Conservation (phyloP, 2,888 invertebrate genomes). For the Liodrosophila aerea region DNA sequence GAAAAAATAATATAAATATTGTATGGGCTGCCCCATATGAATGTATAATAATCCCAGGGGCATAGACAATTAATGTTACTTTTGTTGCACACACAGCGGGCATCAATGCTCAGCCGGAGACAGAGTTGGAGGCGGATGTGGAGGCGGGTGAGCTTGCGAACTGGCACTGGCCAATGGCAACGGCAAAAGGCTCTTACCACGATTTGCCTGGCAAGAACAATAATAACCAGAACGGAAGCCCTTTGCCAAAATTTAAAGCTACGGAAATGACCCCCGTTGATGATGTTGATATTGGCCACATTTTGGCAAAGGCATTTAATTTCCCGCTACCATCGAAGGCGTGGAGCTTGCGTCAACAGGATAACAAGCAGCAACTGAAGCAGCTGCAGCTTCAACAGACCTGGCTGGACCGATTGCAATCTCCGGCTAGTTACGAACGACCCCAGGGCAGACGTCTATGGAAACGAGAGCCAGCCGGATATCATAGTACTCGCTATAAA, state of each 20-base stretch:
- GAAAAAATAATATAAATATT: constrained; percentile 7
- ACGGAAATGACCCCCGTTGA: constrained; percentile 49
- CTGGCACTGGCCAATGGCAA: constrained; percentile 37
- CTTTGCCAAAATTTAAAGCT: constrained; percentile 50
- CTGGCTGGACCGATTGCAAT: constrained; percentile 52
- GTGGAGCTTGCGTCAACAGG: constrained; percentile 32
- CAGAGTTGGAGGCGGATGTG: constrained; percentile 2
- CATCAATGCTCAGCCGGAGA: constrained; percentile 34
- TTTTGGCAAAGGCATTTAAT: constrained; percentile 31
- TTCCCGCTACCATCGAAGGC: constrained; percentile 47
- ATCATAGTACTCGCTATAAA: constrained; percentile 44
- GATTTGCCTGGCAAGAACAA: no score
- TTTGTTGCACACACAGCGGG: background rate
- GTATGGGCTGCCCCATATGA: background rate
- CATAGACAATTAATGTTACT: constrained; percentile 37
- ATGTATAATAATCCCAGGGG: constrained; percentile 31
- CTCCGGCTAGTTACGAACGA: constrained; percentile 47
- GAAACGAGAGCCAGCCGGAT: constrained; percentile 59
- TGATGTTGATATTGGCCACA: background rate
- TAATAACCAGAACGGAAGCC: constrained; percentile 52
- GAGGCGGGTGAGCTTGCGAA: background rate
- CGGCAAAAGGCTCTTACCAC: constrained; percentile 17
- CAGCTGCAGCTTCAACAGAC: constrained; percentile 45
- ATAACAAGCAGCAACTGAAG: constrained; percentile 26
- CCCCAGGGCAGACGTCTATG: constrained; percentile 11